Conservation (phyloP, 2,888 invertebrate genomes). For the Pseudoips prasinana region DNA sequence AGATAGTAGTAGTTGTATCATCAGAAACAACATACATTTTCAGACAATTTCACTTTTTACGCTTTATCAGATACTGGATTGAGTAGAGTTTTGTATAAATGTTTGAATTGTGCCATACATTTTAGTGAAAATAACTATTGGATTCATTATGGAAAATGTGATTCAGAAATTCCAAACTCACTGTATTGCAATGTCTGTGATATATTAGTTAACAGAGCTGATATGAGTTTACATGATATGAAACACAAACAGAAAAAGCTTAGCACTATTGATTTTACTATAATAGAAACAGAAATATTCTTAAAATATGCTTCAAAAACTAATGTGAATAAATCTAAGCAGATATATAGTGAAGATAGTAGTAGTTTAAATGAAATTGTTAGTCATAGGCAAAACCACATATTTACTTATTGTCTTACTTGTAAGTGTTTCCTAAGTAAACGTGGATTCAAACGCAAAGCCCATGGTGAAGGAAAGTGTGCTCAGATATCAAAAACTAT, state of each 20-base stretch:
- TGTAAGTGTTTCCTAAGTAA: slow-evolving; percentile 52
- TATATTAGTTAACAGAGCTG: slow-evolving; percentile 45
- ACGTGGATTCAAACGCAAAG: slow-evolving; percentile 22
- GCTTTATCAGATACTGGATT: slow-evolving; percentile 35
- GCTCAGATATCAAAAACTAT: slow-evolving; percentile 33
- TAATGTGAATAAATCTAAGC: no score
- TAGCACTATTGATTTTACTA: slow-evolving; percentile 31
- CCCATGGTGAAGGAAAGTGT: slow-evolving; percentile 44
- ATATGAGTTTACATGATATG: slow-evolving; percentile 34
- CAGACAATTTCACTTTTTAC: slow-evolving; percentile 40
- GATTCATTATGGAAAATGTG: slow-evolving; percentile 46
- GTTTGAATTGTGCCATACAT: slow-evolving; percentile 54
- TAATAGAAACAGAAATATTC: slow-evolving; percentile 25
- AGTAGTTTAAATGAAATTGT: no score
- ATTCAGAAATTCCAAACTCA: slow-evolving; percentile 32
- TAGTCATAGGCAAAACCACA: no score
- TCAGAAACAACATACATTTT: slow-evolving; percentile 48
- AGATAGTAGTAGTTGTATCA: no score
- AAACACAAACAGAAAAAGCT: slow-evolving; percentile 30
- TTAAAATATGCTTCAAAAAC: no score
- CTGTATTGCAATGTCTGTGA: slow-evolving; percentile 54
- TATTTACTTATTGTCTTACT: slow-evolving; percentile 43
- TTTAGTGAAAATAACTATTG: slow-evolving; percentile 48
- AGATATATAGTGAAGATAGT: no score
- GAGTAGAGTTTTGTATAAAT: slow-evolving; percentile 46